Base-by-base conservation (phyloP, 1,140 invertebrate species). In the Drosophila santomea region DNA sequence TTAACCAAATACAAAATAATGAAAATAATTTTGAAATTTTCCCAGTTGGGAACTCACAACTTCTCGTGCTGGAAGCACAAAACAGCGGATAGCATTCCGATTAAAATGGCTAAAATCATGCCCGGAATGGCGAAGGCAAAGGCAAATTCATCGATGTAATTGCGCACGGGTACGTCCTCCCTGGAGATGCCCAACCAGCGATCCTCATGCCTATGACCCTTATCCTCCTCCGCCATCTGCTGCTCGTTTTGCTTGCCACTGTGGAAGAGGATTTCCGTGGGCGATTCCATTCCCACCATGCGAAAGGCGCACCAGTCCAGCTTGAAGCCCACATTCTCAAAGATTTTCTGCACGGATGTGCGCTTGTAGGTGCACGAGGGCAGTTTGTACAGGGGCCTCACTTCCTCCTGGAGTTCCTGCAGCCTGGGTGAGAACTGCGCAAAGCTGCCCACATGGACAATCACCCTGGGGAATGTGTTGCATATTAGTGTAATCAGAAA, bases 271-370 rank as follows among this genome's bases (percentile, higher is more conserved):
- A 92, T 86, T 66, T 92, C 88, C 1, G 85, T 90, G 57, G 86
- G 86, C 2, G 86, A 76, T 7, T 92, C 85, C 41, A 91, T 62
- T 14, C 82, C 80, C 14, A 97, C 96, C 93, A 98, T 93, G 92
- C 95, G 94, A 88, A 98, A 98, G 52, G 95, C 95, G 82, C 97
- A 98, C 97, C 97, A 98, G 91, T 98, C 97, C 15, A 98, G 91
- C 36, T 95, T 94, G 80, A 98, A 96, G 11, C 95, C 95, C 17
- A 95, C 95, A 61, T 96, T 95, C 74, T 97, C 93, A 91, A 98
- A 98, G 23, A 96, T 93, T 79, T 96, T 94, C 90, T 98, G 97
- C 0, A 97, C 96, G 0, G 96, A 96, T 0, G 97, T 97, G 71
- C 96, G 93, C 90, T 98, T 98, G 79, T 97, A 97, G 0, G 97